Evolutionary conservation across 2,113 vertebrate genomes (phyloP), one percentile per base, ranked within the genome.

Genomic region (Anoplopoma fimbria): DNA sequence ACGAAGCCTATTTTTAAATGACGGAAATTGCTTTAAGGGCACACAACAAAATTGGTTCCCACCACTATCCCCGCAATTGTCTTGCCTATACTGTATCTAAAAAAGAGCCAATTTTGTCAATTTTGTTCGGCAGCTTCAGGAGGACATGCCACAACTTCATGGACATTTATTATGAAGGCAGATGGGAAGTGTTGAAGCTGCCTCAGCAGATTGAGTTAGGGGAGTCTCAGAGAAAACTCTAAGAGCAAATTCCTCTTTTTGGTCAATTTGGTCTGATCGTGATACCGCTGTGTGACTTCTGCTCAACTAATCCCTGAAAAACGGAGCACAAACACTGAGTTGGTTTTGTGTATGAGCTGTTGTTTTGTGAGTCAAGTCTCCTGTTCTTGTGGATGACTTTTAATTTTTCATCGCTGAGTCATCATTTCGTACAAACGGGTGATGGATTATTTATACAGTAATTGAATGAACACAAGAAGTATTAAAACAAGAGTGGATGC

Each of bases 341-440:
- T 78, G 60, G 58, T 79, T 76, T 81, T 83, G 74, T 75, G 79
- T 61, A 71, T 58, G 84, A 88, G 77, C 86, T 89, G 92, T 89
- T 90, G 83, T 91, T 90, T 82, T 77, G 77, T 93, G 92, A 94
- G 73, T 93, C 92, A 94, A 72, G 71, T 83, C 77, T 88, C 84
- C 85, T 90, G 91, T 92, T 92, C 89, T 92, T 90, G 90, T 88
- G 60, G 90, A 92, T 89, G 89, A 93, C 88, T 88, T 92, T 63
- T 77, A 80, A 21, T 79, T 73, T 79, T 81, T 88, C 79, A 78
- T 40, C 81, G 33, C 79, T 91, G 89, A 93, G 65, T 94, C 92
- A 93, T 83, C 31, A 34, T 83, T 88, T 82, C 23, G 47, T 83
- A 73, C 81, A 70, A 88, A 86, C 64, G 63, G 69, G 69, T 76